These are phyloP conservation scores for Lepetodrilus schrolli DNA, from an alignment of 2,888 invertebrate species.

Conservation along the genomic window DNA sequence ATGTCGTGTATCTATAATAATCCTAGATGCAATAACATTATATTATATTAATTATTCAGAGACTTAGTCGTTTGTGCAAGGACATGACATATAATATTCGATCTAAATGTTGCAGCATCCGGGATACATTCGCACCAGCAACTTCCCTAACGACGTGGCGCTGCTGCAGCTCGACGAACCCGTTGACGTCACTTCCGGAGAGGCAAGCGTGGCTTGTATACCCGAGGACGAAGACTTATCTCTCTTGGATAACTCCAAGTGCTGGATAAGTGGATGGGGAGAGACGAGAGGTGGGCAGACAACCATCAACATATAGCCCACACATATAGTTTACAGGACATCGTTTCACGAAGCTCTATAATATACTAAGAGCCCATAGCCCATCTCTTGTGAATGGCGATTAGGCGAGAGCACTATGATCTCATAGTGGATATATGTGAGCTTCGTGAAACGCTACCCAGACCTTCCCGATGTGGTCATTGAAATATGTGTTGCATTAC, in stretches of 20 bases:
- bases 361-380: no score
- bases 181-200: conserved; percentile 40
- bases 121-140: conserved; percentile 49
- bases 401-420: no score
- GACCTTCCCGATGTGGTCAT: no score
- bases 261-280: conserved; percentile 57
- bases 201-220: conserved; percentile 45
- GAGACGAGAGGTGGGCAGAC: conserved; percentile 47
- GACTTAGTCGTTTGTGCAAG: neutral
- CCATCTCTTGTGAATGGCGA: no score
- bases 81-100: no score
- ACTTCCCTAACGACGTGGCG: conserved; percentile 53
- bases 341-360: no score
- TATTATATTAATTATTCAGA: neutral
- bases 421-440: no score
- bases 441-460: no score
- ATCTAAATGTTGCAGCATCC: no score
- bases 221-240: conserved; percentile 37
- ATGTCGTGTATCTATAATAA: neutral
- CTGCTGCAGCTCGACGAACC: conserved; percentile 46
- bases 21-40: neutral
- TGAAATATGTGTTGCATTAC: no score
- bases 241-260: conserved; percentile 34
- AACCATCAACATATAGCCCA: no score
- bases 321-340: no score